A percentile compares a stretch with the other conserved stretches of the same genome.
Evolutionary conservation across 2,888 invertebrate genomes (phyloP).

Genomic region (Folsomia manolachei): DNA sequence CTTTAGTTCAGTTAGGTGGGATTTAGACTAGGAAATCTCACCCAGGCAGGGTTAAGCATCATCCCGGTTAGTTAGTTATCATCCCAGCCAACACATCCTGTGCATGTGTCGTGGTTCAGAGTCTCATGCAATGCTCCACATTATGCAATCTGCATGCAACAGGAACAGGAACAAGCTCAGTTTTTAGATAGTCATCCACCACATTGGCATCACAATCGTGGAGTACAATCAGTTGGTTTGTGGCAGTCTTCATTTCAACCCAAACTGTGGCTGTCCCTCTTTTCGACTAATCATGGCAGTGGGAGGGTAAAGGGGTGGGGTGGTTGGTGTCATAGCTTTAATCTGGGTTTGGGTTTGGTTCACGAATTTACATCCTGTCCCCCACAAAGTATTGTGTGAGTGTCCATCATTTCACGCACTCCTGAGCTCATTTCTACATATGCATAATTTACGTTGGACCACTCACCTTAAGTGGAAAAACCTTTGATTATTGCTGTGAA

Average conservation of each 20-base stretch:
- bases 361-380: background rate
- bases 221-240: background rate
- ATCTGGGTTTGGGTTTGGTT: background rate
- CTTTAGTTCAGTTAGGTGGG: background rate
- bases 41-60: too few relatives aligned
- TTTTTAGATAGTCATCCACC: background rate
- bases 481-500: too few relatives aligned
- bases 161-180: too few relatives aligned
- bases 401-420: background rate
- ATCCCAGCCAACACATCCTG: too few relatives aligned
- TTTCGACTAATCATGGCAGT: too few relatives aligned
- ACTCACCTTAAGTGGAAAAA: too few relatives aligned
- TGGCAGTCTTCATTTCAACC: background rate
- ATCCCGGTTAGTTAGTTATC: too few relatives aligned
- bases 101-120: background rate
- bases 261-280: too few relatives aligned
- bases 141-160: background rate
- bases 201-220: background rate
- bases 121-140: background rate
- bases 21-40: background rate
- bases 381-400: background rate
- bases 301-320: background rate
- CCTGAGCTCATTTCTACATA: background rate
- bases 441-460: background rate
- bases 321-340: background rate